A percentile compares a stretch with the other conserved stretches of the same genome.
These are phyloP conservation scores for Drosophila paulistorum DNA, from an alignment of 1,140 invertebrate genomes.

Conservation along the genomic window DNA sequence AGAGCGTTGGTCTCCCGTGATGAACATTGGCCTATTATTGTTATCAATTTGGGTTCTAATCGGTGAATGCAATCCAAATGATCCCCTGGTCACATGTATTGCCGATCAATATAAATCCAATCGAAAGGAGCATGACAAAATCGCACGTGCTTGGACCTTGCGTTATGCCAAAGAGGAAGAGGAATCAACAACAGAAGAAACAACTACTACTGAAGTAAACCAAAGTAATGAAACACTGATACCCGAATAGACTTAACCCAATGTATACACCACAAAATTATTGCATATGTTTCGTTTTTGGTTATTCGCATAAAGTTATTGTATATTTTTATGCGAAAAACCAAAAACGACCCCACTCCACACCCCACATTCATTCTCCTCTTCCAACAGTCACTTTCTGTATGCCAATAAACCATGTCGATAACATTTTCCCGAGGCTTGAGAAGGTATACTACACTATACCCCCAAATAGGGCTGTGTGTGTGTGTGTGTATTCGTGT, in stretches of 20 bases:
- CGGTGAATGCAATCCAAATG: conserved; percentile 63
- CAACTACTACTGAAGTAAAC: neutral
- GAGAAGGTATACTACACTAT: neutral
- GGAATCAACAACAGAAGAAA: neutral
- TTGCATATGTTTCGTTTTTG: neutral
- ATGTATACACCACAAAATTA: neutral
- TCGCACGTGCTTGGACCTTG: conserved; percentile 56
- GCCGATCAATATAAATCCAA: conserved; percentile 66
- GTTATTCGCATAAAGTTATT: too few relatives aligned
- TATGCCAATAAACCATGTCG: conserved; percentile 24
- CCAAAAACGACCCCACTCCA: too few relatives aligned
- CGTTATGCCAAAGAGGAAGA: conserved; percentile 45
- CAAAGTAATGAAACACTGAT: neutral
- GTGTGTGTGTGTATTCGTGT: neutral
- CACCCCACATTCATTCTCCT: neutral
- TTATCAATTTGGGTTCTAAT: conserved; percentile 65
- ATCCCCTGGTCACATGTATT: conserved; percentile 59
- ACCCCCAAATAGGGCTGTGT: neutral
- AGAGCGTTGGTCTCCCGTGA: conserved; percentile 67
- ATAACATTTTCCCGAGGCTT: conserved; percentile 10
- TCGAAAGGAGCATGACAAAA: conserved; percentile 61
- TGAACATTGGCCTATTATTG: conserved; percentile 59
- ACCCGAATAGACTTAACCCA: neutral
- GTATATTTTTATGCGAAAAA: too few relatives aligned
- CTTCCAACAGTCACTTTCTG: conserved; percentile 1